Conservation (phyloP, 2,113 vertebrate genomes). For the Cettia cetti region DNA sequence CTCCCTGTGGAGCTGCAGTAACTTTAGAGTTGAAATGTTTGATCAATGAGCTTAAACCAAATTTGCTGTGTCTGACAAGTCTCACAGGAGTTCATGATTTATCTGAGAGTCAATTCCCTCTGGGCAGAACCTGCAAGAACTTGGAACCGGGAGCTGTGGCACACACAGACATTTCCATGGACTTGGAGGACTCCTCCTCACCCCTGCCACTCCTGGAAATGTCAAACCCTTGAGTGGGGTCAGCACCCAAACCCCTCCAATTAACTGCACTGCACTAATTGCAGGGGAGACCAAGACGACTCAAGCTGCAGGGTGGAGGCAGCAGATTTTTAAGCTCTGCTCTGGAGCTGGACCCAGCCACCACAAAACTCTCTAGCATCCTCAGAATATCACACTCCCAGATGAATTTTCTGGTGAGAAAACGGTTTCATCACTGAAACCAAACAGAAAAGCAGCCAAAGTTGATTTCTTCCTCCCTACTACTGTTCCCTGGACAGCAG, state of each 20-base stretch:
- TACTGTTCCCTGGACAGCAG: neutral
- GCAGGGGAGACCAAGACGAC: neutral
- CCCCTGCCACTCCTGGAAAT: neutral
- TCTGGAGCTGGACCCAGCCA: neutral
- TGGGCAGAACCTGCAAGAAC: neutral
- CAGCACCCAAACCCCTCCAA: neutral
- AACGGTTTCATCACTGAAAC: neutral
- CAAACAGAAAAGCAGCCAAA: neutral
- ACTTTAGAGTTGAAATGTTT: neutral
- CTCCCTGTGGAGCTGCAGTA: neutral
- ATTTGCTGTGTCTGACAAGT: neutral
- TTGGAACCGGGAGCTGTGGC: neutral
- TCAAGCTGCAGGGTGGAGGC: neutral
- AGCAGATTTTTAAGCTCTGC: neutral
- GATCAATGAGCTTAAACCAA: neutral
- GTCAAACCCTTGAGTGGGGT: neutral
- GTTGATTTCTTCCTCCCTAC: neutral
- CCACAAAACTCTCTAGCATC: neutral
- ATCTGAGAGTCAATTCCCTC: neutral
- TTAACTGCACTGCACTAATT: neutral
- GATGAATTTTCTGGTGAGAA: neutral
- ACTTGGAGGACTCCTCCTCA: neutral
- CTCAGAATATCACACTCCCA: neutral
- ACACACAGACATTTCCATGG: accelerated
- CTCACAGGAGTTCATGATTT: accelerated